Evolutionary conservation across 2,797 vertebrate genomes (phyloP).

Genomic region (Oreochromis mossambicus): DNA sequence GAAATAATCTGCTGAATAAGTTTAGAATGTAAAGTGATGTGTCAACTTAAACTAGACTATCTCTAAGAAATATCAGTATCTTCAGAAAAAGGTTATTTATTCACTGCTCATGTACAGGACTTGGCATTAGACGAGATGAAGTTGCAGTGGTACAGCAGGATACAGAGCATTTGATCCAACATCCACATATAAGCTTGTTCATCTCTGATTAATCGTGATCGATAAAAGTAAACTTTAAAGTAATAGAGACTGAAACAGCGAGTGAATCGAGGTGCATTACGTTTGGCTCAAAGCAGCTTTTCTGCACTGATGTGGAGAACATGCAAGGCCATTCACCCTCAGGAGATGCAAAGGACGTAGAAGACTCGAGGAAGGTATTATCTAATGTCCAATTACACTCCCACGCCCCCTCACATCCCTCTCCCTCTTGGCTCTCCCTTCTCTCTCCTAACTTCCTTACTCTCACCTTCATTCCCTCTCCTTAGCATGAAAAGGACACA

Average conservation of each 20-base stretch:
- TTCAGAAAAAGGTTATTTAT: not conserved
- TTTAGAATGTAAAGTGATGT: not conserved
- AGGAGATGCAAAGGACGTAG: constrained; percentile 42
- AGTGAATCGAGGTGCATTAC: constrained; percentile 11
- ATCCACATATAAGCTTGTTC: not conserved
- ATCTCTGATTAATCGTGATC: constrained; percentile 19
- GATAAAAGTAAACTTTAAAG: constrained; percentile 34
- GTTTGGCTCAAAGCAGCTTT: constrained; percentile 35
- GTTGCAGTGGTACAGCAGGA: not conserved
- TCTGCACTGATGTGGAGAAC: constrained; percentile 29
- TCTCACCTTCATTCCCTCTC: constrained; percentile 35
- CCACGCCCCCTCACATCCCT: not conserved
- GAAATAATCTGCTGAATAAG: not conserved
- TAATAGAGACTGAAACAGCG: constrained; percentile 16
- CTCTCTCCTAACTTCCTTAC: constrained; percentile 6
- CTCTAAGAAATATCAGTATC: not conserved
- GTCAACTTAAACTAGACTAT: not conserved
- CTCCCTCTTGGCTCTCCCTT: not conserved
- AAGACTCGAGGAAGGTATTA: constrained; percentile 53
- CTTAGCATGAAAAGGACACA: constrained; percentile 61
- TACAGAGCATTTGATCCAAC: not conserved
- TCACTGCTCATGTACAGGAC: not conserved
- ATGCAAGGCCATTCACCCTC: constrained; percentile 27
- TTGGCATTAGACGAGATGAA: not conserved
- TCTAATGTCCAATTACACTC: constrained; percentile 56